Conservation (phyloP, 53 echinoderm and acorn worm species). For the Holothuria scabra region DNA sequence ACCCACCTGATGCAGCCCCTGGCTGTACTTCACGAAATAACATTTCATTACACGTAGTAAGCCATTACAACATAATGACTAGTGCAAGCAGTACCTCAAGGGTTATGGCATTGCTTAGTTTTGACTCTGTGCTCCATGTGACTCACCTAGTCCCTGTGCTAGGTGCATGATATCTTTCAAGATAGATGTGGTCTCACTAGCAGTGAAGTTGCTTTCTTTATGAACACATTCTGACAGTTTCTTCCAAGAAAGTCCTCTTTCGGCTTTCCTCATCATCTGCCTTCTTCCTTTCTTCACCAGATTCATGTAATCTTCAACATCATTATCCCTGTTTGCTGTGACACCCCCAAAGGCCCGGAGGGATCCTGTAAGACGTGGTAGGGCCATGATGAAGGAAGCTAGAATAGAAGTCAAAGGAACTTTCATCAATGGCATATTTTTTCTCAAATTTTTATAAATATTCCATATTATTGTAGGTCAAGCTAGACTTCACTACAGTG, state of each 20-base stretch:
- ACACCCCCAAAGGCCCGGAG: slow-evolving; percentile 82
- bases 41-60: no score
- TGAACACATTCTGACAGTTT: slow-evolving; percentile 54
- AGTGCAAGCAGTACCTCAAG: no score
- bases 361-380: slow-evolving; percentile 83
- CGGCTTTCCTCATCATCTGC: slow-evolving; percentile 53
- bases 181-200: slow-evolving; percentile 51
- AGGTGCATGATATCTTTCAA: slow-evolving; percentile 73
- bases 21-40: no score
- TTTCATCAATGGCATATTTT: no score
- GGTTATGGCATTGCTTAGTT: no score
- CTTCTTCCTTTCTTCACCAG: slow-evolving; percentile 70
- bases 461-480: no score
- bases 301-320: slow-evolving; percentile 25
- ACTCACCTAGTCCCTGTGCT: slow-evolving; percentile 72
- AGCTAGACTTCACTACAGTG: no score
- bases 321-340: slow-evolving; percentile 48
- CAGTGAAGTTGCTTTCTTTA: slow-evolving; percentile 9
- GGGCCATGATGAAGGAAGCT: slow-evolving; percentile 45
- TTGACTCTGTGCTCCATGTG: no score
- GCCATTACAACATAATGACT: no score
- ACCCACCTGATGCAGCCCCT: no score
- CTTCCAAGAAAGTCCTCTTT: slow-evolving; percentile 76
- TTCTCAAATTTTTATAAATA: no score
- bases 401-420: no score